These are phyloP conservation scores for Lysandra coridon DNA, from an alignment of 2,888 invertebrate species.

Conservation along the genomic window DNA sequence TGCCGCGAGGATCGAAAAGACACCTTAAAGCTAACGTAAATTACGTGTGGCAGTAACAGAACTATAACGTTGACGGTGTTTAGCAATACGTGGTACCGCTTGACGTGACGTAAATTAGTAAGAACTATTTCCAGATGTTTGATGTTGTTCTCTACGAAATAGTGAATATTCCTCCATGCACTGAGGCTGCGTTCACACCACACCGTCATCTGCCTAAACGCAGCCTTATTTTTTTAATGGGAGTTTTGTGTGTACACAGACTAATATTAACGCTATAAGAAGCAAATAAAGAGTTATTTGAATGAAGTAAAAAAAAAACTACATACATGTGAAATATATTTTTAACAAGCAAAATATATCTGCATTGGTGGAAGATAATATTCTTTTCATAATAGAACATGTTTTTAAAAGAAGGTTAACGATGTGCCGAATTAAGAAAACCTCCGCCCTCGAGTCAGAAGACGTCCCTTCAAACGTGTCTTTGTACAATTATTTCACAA, in stretches of 20 bases:
- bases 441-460: neutral
- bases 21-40: slow-evolving; percentile 45
- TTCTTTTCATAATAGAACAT: neutral
- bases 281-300: neutral
- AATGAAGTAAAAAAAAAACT: neutral
- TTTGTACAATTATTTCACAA: slow-evolving; percentile 32
- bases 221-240: neutral
- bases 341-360: neutral
- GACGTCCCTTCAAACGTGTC: slow-evolving; percentile 16
- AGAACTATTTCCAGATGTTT: neutral
- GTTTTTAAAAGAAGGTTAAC: slow-evolving; percentile 10
- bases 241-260: neutral
- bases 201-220: neutral
- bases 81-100: slow-evolving; percentile 36
- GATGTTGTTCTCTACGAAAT: neutral
- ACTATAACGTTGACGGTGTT: slow-evolving; percentile 52
- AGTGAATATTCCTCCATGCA: neutral
- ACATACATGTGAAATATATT: neutral
- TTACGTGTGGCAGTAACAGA: slow-evolving; percentile 50
- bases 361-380: neutral
- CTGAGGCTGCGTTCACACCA: neutral
- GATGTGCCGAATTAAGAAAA: slow-evolving; percentile 23
- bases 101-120: slow-evolving; percentile 35
- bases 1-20: no score
- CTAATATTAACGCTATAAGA: neutral